Base-by-base conservation (phyloP, 2,888 invertebrate species). In the Corbicula japonica region DNA sequence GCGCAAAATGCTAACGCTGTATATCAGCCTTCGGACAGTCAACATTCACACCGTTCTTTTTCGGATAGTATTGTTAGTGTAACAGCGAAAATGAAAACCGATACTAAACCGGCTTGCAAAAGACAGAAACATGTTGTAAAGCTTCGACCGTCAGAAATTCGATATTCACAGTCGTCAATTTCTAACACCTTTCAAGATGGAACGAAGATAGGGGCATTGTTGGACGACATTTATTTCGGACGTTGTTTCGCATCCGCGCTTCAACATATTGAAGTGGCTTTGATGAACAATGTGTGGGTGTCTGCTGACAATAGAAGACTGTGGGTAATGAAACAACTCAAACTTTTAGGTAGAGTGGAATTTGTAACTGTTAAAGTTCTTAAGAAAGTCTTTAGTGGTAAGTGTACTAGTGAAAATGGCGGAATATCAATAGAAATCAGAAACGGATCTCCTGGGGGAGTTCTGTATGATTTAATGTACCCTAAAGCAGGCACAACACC, bases 321-420 rank as follows among this genome's bases (percentile, higher is more conserved):
- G n/a, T 82, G 78, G 75, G 72, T 82, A 5, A 76, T 78, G 32
- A 78, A 76, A 52, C 78, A 82, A 35, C 62, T 82, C 21, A 78
- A 82, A 58, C 34, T 50, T 23, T 26, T 78, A 4, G 75, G 65
- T 8, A 44, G 56, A 21, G 34, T 74, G 12, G 46, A 66, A 0
- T 23, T n/a, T 0, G 60, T 82, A 26, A 28, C 3, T 15, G 82
- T 78, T 8, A 82, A 78, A 48, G 69, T 78, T 2, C 38, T 32
- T 26, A 69, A 60, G 38, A 63, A 28, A 18, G 68, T 82, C 32
- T 63, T 52, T 18, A 8, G 26, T 26, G 62, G 65, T 0, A 78
- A 78, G 50, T 38, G 63, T 12, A 76, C 82, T 4, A 75, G 62
- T 28, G 60, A 60, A 26, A 77, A 74, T 26, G 52, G 23, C 2